Conservation (phyloP, 2,888 invertebrate species). For the Drosophila koepferae region DNA sequence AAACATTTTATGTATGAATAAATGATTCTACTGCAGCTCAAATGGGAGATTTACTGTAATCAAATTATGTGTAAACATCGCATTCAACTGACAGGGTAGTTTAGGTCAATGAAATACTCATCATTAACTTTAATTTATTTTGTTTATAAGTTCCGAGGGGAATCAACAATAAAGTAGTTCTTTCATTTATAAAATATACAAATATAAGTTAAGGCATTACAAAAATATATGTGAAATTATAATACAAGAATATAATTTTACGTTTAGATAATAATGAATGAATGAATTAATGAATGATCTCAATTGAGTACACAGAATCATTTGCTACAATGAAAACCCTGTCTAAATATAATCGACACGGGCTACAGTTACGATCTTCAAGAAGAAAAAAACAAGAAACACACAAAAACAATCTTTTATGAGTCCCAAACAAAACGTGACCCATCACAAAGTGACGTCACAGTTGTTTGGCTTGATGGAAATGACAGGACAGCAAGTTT, state of each 20-base stretch:
- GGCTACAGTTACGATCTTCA: constrained; percentile 14
- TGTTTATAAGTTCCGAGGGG: no score
- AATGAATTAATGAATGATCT: background rate
- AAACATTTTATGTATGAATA: constrained; percentile 16
- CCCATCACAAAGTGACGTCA: constrained; percentile 14
- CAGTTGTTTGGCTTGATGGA: background rate
- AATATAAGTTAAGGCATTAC: no score
- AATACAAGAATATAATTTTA: background rate
- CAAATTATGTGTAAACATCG: constrained; percentile 7
- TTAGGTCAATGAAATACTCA: background rate
- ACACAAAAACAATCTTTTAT: constrained; percentile 14
- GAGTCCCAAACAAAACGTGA: constrained; percentile 29
- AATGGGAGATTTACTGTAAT: constrained; percentile 21
- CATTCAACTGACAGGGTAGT: background rate
- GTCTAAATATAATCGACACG: constrained; percentile 9
- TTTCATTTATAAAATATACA: no score
- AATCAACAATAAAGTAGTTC: no score
- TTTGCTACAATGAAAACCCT: background rate
- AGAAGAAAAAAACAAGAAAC: background rate
- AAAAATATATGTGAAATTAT: background rate
- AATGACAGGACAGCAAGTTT: constrained; percentile 29
- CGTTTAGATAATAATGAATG: background rate
- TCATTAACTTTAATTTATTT: background rate
- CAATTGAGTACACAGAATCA: background rate
- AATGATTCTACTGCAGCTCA: constrained; percentile 18